Evolutionary conservation across 2,797 vertebrate genomes (phyloP), one percentile per base, ranked within the genome.

Genomic region (Chaetodon trifasciatus): DNA sequence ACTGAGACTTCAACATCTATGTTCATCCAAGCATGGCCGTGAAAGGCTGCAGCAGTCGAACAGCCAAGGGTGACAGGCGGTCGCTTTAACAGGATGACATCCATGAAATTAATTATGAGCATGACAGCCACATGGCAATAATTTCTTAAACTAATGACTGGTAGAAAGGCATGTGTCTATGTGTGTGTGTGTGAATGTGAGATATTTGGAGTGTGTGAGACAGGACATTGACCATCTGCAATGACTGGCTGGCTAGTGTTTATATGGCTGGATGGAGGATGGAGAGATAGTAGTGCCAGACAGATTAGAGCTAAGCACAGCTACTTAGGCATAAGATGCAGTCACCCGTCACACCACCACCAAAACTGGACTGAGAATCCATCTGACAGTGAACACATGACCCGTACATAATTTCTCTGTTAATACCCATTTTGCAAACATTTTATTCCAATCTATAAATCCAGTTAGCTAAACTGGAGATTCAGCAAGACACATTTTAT

Each of bases 211-310:
- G 42, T 74, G 76, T 78, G 69, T 40, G 63, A 79, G 55, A 74
- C 47, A 78, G 49, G 53, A 81, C 61, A 64, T 8, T 40, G 58
- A 58, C 88, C 92, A 90, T 92, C 89, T 92, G 87, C 78, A 86
- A 15, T 71, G 75, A 73, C 77, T 79, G 79, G 81, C 83, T 64
- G 39, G 81, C 83, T 64, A 35, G 55, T 88, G 79, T 79, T 90
- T 83, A 52, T 32, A 70, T 83, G 83, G 66, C 75, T 32, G 28
- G 28, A 32, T 32, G 83, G 76, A n/a, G 68, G 32, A 84, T 49
- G 72, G 32, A 81, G 73, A 66, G 53, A 50, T 32, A 37, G 70
- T 39, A 62, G 65, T 58, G 84, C 79, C 86, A 90, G 83, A 82
- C 42, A 35, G 42, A 81, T 85, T 61, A 75, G 70, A 68, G 71